Evolutionary conservation across 2,888 invertebrate genomes (phyloP), one percentile per base, ranked within the genome.

Genomic region (Barypeithes pellucidus): DNA sequence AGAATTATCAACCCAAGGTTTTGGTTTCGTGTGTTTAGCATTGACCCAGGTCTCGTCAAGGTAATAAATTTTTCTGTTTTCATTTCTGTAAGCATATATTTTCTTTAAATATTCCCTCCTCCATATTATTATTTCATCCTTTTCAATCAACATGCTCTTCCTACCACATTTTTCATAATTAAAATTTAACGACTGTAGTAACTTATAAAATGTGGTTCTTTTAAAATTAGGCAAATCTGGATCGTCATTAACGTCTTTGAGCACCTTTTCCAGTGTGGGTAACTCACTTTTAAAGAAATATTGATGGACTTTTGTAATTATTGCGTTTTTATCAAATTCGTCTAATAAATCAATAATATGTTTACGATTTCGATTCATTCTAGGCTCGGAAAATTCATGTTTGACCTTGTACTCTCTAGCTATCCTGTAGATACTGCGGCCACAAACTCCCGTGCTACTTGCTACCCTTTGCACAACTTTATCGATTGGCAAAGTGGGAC

Each of bases 121-220:
- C 74, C 76, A 77, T 5, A 69, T 18, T 11, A 76, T 47, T 12
- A 76, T 78, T 75, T 78, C 76, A 1, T 70, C 63, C 62, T 52
- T 75, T 7, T 77, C 75, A 12, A 72, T 22, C 22, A 76, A 41
- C 33, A 73, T 20, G 41, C 73, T 73, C 14, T 75, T 77, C 67
- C 72, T 22, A 16, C 68, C 60, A 9, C 71, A 47, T 14, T 62
- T 65, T 71, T 52, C 20, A 18, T 52, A 75, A 63, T 57, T 65
- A 69, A 77, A 77, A 52, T 57, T 59, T 14, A 73, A 16, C 20
- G 59, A 9, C 33, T 73, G 68, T 18, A 75, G 52, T 12, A 75
- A 57, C 43, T 39, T 63, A 41, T 62, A 29, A 60, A 76, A 76
- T n/a, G 74, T 67, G n/a, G 68, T 24, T 50, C 67, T 39, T 71